A percentile compares a stretch with the other conserved stretches of the same genome.
phyloP scores from a whole-genome alignment of 2,888 invertebrate species.

The Horisme vitalbata region DNA sequence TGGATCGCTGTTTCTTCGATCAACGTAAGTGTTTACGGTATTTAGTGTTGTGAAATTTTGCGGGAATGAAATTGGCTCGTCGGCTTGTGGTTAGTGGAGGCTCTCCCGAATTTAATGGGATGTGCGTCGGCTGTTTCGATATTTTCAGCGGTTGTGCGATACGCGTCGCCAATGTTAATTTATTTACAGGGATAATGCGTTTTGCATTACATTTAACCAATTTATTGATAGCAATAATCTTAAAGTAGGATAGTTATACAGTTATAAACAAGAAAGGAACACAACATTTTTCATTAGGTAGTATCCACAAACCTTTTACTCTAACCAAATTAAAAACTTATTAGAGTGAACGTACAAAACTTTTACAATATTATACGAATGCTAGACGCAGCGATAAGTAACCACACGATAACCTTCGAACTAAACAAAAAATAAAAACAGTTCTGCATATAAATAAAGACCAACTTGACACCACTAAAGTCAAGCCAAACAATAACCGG shows the following conservation, averaged over 20 bases:
- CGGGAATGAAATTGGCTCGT: conserved; percentile 54
- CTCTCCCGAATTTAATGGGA: conserved; percentile 58
- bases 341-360: neutral
- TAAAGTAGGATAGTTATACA: neutral
- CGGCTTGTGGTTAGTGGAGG: conserved; percentile 62
- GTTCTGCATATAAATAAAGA: neutral
- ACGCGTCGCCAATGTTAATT: conserved; percentile 40
- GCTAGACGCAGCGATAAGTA: neutral
- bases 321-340: conserved; percentile 7
- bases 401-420: neutral
- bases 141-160: conserved; percentile 54
- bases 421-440: conserved; percentile 1
- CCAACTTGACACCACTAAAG: conserved; percentile 6
- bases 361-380: neutral
- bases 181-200: conserved; percentile 38
- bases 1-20: conserved; percentile 83
- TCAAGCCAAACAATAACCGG: conserved; percentile 18
- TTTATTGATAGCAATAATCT: conserved; percentile 13
- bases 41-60: conserved; percentile 46
- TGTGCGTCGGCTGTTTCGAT: conserved; percentile 56
- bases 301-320: neutral
- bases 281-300: too few species aligned
- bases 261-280: neutral
- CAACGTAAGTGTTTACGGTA: conserved; percentile 75
- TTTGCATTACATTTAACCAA: conserved; percentile 28